Conservation (phyloP, 2,888 invertebrate species). For the Drosophila incognita region DNA sequence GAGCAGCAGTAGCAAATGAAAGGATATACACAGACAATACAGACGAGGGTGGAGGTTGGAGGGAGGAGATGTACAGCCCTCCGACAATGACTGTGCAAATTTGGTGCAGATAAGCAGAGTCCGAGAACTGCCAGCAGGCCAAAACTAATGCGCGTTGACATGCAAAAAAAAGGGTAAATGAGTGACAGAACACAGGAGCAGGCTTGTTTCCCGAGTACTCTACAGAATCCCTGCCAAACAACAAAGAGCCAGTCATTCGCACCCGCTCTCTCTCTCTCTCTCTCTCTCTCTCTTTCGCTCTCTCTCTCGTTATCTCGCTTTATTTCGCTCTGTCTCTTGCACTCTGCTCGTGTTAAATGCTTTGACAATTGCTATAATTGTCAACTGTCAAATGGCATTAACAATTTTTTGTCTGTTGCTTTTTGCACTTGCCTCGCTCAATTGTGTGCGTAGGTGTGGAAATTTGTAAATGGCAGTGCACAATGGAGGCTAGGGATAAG, state of each 20-base stretch:
- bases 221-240: constrained; percentile 11
- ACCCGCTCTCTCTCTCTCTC: background rate
- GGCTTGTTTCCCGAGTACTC: constrained; percentile 27
- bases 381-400: constrained; percentile 83
- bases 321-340: constrained; percentile 22
- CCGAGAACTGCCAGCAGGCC: constrained; percentile 69
- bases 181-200: constrained; percentile 72
- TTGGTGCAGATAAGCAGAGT: constrained; percentile 81
- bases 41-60: constrained; percentile 4
- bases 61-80: constrained; percentile 13
- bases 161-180: constrained; percentile 82
- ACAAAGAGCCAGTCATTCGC: constrained; percentile 48
- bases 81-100: constrained; percentile 81
- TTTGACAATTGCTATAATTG: constrained; percentile 81
- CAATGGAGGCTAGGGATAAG: constrained; percentile 26
- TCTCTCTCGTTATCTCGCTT: constrained; percentile 12
- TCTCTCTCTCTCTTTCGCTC: constrained; percentile 5
- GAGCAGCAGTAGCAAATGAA: constrained; percentile 45
- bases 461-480: constrained; percentile 57
- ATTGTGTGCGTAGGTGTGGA: constrained; percentile 79
- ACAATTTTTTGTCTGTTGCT: constrained; percentile 61
- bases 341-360: constrained; percentile 75
- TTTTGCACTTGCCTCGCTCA: constrained; percentile 73
- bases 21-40: constrained; percentile 47
- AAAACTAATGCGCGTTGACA: constrained; percentile 81